Percentiles rank a stretch among this genome's conserved stretches.
Evolutionary conservation across 2,113 vertebrate genomes (phyloP).

Genomic region (Dasyornis broadbenti): DNA sequence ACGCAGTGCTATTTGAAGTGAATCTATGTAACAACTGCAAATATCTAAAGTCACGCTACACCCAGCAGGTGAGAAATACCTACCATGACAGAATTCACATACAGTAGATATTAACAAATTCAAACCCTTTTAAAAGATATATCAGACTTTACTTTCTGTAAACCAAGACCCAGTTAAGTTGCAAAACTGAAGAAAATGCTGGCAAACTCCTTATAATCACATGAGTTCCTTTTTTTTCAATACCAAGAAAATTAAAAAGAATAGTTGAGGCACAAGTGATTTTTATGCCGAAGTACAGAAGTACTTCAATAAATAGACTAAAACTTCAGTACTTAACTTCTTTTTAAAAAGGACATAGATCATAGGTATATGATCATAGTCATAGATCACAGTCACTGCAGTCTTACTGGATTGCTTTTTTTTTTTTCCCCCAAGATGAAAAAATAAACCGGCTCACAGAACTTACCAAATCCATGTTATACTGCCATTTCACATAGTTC

Average conservation of each 20-base stretch:
- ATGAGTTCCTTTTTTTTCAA: not conserved
- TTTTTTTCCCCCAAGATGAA: not conserved
- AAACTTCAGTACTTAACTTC: not conserved
- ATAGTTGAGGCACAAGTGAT: conserved; percentile 49
- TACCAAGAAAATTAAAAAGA: not conserved
- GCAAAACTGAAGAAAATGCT: not conserved
- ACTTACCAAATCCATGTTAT: not conserved
- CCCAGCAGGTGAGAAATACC: not conserved
- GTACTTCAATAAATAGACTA: not conserved
- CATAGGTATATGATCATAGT: not conserved
- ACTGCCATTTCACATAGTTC: not conserved
- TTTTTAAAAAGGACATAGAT: not conserved
- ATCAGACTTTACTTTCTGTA: not conserved
- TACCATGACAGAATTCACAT: not conserved
- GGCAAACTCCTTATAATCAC: not conserved
- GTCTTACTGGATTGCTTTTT: not conserved
- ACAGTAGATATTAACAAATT: not conserved
- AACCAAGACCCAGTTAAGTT: not conserved
- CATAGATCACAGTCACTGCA: not conserved
- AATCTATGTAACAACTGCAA: not conserved
- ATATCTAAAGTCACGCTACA: not conserved
- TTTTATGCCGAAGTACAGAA: conserved; percentile 22
- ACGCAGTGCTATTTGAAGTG: not conserved
- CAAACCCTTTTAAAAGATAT: not conserved
- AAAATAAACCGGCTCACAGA: not conserved